These are phyloP conservation scores for Machimus atricapillus DNA, from an alignment of 2,888 invertebrate genomes.

Conservation along the genomic window DNA sequence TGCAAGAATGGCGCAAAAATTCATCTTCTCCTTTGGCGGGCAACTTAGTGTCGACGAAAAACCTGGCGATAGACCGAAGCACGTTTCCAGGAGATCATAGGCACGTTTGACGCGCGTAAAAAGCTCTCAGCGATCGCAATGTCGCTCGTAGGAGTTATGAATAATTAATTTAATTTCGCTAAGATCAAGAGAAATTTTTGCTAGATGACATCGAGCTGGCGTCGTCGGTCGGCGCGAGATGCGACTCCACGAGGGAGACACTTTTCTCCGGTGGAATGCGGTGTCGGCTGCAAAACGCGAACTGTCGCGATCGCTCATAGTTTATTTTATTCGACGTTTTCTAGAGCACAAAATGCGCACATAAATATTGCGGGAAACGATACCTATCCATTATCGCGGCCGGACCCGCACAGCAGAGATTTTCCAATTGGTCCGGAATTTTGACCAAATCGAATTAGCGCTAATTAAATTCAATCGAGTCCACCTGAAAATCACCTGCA, in stretches of 20 bases:
- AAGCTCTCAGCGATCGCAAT: not conserved
- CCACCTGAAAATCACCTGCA: not conserved
- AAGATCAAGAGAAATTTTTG: conserved; percentile 7
- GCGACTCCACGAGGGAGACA: not conserved
- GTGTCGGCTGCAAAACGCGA: not conserved
- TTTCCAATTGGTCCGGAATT: not conserved
- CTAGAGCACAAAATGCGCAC: conserved; percentile 19
- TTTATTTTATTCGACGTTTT: conserved; percentile 17
- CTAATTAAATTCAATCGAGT: not conserved
- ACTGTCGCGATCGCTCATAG: conserved; percentile 23
- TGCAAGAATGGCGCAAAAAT: not conserved
- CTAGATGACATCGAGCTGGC: not conserved
- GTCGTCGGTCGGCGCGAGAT: not conserved
- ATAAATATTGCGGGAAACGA: not conserved
- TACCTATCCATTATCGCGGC: not conserved
- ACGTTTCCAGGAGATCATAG: not conserved
- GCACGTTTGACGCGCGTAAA: not conserved
- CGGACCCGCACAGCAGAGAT: not conserved
- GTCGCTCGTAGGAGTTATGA: conserved; percentile 8
- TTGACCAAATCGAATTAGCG: conserved; percentile 17
- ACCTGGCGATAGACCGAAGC: not conserved
- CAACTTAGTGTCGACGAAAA: not conserved
- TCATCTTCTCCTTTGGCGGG: not conserved
- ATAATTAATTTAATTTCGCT: conserved; percentile 32
- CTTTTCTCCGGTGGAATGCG: conserved; percentile 15